Base-by-base conservation (phyloP, 2,888 invertebrate species). In the Cheiracanthium punctorium region DNA sequence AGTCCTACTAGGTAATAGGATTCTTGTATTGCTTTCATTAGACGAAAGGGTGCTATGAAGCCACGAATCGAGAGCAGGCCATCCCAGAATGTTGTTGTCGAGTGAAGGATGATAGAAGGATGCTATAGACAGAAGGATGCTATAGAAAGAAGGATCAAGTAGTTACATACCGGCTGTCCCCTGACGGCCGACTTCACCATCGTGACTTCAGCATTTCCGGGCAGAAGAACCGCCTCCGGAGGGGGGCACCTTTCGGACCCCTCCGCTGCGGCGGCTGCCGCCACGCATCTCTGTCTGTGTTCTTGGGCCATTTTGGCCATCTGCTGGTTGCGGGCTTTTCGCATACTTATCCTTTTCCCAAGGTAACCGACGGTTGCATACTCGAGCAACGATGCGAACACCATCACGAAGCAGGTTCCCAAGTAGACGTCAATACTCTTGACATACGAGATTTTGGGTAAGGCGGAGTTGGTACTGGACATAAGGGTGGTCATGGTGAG, bases 401-500 rank as follows among this genome's bases (percentile, higher is more conserved):
- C 92, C 92, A 92, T 92, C 82, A 92, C 90, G 90, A 92, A 92
- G 88, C 91, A 90, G 41, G 91, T 91, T 65, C 90, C 97, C 72
- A 91, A 89, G 87, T 90, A 92, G 52, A 92, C 91, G 89, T 92
- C 92, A 85, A 92, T 92, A 43, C 88, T 84, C 87, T 92, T 92
- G 86, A 92, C 90, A 88, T 92, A 92, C 69, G 91, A 91, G 80
- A 92, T 92, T 89, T 93, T 91, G 0, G 93, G 93, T 90, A 93
- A 91, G 20, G 88, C 86, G 67, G 90, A 88, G 87, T 90, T 90
- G 76, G 90, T 90, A 75, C 89, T 89, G 58, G 90, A 90, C 90
- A 92, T 90, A 33, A 90, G 88, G 14, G 92, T 92, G 43, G 98
- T 98, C 91, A 91, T 91, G 28, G 91, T 91, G 94, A 97, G 94